Base-by-base conservation (phyloP, 1,140 invertebrate genomes). In the Drosophila pseudoobscura region DNA sequence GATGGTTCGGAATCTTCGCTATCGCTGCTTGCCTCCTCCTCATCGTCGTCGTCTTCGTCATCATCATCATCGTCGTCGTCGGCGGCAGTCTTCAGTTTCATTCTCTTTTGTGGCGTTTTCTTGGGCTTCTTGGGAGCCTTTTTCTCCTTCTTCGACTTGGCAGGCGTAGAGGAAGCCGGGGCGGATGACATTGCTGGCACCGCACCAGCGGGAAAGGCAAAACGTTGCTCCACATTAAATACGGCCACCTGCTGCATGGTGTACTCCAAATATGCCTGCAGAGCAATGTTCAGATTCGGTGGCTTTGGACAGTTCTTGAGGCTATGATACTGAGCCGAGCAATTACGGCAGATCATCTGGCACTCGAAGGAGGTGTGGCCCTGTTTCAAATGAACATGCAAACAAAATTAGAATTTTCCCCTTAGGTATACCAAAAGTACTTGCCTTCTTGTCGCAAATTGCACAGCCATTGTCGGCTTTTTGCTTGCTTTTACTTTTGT, bases 291-390 rank as follows among this genome's bases (percentile, higher is more conserved):
- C 8, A 90, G 61, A 51, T 90, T 90, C 0, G 75, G 72, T 2
- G 88, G 89, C 44, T 77, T 74, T 1, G 89, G 84, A 24, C 89
- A 90, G 22, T 63, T 85, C 26, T 82, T 89, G 3, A 89, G 53
- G 35, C 78, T 72, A 31, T 90, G 89, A 74, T 82, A 83, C 5
- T 78, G 71, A 0, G 61, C 73, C 1, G 89, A 89, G 22, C 89
- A 90, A 44, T 90, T 90, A 6, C 78, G 49, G 45, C 89, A 90
- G 11, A 90, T 90, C 89, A 89, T 90, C 50, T 90, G 89, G 26
- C 89, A 90, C 31, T 90, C 69, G 15, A 90, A 90, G 3, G 89
- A 85, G 6, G 75, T 89, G 56, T 90, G 89, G 15, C 75, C 89
- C 89, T 90, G 62, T 39, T 11, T 13, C 20, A 22, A 24, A 39